phyloP scores from a whole-genome alignment of 2,113 vertebrate genomes.

The Caranx melampygus region DNA sequence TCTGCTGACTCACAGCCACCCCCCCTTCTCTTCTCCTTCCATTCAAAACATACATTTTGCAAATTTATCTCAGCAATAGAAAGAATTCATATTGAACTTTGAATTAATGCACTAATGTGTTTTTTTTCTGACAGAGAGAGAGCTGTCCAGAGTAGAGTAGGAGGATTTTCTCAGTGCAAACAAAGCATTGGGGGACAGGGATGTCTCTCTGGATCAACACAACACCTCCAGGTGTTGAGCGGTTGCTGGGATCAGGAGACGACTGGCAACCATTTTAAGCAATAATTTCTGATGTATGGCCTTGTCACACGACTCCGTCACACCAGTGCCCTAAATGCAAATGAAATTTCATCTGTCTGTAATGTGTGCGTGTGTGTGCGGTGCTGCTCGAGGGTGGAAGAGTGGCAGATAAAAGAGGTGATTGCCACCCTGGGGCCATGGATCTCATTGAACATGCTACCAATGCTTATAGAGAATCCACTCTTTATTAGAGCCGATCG shows the following conservation, averaged over 20 bases:
- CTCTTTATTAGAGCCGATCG: constrained; percentile 69
- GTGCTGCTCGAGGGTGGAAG: background rate
- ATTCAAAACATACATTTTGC: constrained; percentile 37
- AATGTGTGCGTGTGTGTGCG: background rate
- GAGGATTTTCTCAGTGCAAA: constrained; percentile 18
- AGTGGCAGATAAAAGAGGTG: constrained; percentile 49
- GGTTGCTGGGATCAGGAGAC: constrained; percentile 5
- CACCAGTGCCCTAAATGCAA: constrained; percentile 27
- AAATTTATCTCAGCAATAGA: constrained; percentile 29
- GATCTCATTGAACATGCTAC: constrained; percentile 52
- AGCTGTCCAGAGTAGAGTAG: background rate
- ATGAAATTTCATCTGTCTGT: constrained; percentile 11
- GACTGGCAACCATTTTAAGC: constrained; percentile 30
- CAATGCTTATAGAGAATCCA: constrained; percentile 58
- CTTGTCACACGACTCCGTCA: constrained; percentile 27
- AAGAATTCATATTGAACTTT: constrained; percentile 23
- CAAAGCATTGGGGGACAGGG: constrained; percentile 37
- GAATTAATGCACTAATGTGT: constrained; percentile 20
- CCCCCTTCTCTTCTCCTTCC: constrained; percentile 8
- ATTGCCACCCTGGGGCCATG: constrained; percentile 48
- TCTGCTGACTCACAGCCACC: constrained; percentile 67
- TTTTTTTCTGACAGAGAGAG: constrained; percentile 1
- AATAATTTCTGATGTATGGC: constrained; percentile 25
- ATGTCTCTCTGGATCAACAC: constrained; percentile 25
- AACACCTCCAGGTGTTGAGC: constrained; percentile 16